Base-by-base conservation (phyloP, 1,140 invertebrate genomes). In the Acyrthosiphon pisum region DNA sequence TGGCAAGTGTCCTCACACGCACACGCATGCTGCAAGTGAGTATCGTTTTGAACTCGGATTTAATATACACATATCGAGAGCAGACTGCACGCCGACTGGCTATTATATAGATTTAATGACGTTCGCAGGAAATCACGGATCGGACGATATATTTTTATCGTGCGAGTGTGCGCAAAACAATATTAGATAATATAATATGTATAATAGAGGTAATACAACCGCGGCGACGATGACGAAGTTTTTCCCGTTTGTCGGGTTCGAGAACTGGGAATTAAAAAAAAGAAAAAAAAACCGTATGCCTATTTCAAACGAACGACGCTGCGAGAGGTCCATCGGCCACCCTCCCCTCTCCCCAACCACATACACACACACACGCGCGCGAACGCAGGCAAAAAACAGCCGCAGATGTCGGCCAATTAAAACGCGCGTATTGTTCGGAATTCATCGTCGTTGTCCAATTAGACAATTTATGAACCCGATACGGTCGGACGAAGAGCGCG, bases 391-490 rank as follows among this genome's bases (percentile, higher is more conserved):
- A 26, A n/a, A 26, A 11, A 23, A 86, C 44, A 84, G 8, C 84
- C 44, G 50, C 60, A 76, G 60, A 76, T 76, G 60, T 76, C n/a
- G 84, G 37, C 84, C 41, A 86, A 86, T 86, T 46, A 86, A 86
- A 86, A 86, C 26, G 84, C 44, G 26, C 6, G 9, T 84, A 86
- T 86, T 86, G 41, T 86, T 46, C 9, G 23, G 44, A 26, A 46
- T 86, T 86, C 23, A n/a, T 46, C 26, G 84, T 46, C 6, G 84
- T 86, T 46, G 26, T 46, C 84, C 84, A 46, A 86, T 46, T 86
- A 86, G 37, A 86, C 26, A 44, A 86, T 86, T 86, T 86, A 44
- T 83, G n/a, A 83, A 76, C 81, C 22, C 37, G 83, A 84, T 41
- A 41, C 37, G 3, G 41, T 41, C 44, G 44, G 9, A 41, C 37